Base-by-base conservation (phyloP, 1,140 invertebrate species). In the Cardiocondyla obscurior region DNA sequence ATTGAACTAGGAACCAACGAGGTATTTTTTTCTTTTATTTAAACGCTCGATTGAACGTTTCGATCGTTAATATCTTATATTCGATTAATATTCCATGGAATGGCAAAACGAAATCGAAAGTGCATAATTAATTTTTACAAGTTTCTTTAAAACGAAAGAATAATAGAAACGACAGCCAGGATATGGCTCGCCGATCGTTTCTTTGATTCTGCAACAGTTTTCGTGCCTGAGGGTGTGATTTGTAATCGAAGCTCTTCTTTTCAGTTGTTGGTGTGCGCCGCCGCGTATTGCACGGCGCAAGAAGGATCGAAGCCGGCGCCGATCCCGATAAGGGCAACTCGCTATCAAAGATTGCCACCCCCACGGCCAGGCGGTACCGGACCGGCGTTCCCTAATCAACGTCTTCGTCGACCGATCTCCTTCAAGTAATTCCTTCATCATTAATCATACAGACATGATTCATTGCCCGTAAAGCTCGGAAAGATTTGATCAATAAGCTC, bases 261-360 rank as follows among this genome's bases (percentile, higher is more conserved):
- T 0, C 79, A 92, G 92, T 57, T 93, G n/a, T 79, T 93, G 84
- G 83, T 85, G 36, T 90, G 89, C 82, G 42, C 81, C 46, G 70
- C 79, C 36, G 88, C 81, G 57, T 60, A 81, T n/a, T 88, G 62
- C 8, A 67, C 87, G 49, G 90, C 86, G 44, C 92, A 79, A 1
- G 79, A 67, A 8, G 42, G 72, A n/a, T 64, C 36, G 14, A 85
- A 22, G 57, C 67, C 58, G 6, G 16, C 44, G 49, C 51, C 84
- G 3, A 19, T 57, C 1, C 46, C 84, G 3, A 22, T 81, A 30
- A 67, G 82, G 81, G 77, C 85, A 12, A 83, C 85, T n/a, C 79
- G 86, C 22, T 85, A 88, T 49, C 86, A 88, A 22, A 83, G 72
- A 64, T 57, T 87, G 19, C 19, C 57, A 0, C 49, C 70, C 16